Conservation (phyloP, 2,888 invertebrate genomes). For the Lacanobia oleracea region DNA sequence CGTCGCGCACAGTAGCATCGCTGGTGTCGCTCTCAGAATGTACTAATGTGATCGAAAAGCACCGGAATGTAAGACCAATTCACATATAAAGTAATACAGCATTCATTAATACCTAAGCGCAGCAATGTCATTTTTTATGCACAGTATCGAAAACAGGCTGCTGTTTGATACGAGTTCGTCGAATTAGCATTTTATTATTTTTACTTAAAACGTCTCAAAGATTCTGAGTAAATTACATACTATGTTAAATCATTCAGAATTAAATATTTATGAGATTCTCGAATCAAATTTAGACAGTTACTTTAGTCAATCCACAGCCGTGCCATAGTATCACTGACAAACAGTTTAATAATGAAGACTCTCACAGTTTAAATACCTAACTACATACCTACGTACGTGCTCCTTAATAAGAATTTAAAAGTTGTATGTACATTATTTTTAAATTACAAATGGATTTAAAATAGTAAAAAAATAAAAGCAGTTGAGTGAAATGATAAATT, state of each 20-base stretch:
- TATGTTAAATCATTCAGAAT: conserved; percentile 54
- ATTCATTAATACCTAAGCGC: conserved; percentile 56
- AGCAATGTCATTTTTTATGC: conserved; percentile 62
- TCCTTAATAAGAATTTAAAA: neutral
- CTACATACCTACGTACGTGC: neutral
- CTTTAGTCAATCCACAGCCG: conserved; percentile 30
- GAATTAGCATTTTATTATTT: conserved; percentile 60
- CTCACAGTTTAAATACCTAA: conserved; percentile 8
- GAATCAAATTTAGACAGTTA: conserved; percentile 46
- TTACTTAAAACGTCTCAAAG: conserved; percentile 48
- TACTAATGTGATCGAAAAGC: conserved; percentile 38
- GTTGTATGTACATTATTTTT: neutral
- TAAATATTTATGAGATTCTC: conserved; percentile 52
- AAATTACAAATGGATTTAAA: neutral
- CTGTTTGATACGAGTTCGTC: conserved; percentile 39
- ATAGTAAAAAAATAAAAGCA: neutral
- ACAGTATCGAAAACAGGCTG: conserved; percentile 51
- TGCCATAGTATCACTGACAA: conserved; percentile 42
- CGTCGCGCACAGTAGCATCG: conserved; percentile 13
- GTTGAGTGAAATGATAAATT: neutral
- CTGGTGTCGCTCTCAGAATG: conserved; percentile 44
- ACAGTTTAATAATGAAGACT: conserved; percentile 12
- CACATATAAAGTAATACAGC: conserved; percentile 59
- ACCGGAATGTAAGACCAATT: conserved; percentile 49
- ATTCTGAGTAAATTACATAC: conserved; percentile 46